A percentile compares a stretch with the other conserved stretches of the same genome.
Evolutionary conservation across 2,113 vertebrate species (phyloP).

Genomic region (Myotis lucifugus): DNA sequence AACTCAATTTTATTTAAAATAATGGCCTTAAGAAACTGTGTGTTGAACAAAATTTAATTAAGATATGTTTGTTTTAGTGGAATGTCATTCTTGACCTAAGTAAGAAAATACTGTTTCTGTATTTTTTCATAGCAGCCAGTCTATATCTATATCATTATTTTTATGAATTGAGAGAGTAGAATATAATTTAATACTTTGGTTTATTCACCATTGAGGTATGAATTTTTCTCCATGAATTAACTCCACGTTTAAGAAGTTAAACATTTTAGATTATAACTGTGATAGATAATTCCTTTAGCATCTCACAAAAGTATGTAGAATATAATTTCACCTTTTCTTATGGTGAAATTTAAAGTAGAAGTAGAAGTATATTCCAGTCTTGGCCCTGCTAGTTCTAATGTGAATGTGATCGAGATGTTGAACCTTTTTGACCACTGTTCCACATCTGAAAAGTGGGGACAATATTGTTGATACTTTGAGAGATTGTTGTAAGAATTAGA

Average conservation of each 20-base stretch:
- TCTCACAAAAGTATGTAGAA: neutral
- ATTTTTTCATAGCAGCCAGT: neutral
- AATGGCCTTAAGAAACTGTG: neutral
- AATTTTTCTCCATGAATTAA: neutral
- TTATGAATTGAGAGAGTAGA: neutral
- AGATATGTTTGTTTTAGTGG: neutral
- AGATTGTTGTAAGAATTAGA: constrained; percentile 24
- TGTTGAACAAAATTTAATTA: constrained; percentile 1
- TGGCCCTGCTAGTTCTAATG: neutral
- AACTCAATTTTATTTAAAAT: constrained; percentile 24
- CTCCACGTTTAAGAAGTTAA: neutral
- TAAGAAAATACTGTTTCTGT: neutral
- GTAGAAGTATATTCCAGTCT: neutral
- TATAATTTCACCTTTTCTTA: constrained; percentile 2
- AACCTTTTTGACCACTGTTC: neutral
- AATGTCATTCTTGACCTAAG: neutral
- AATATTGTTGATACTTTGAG: neutral
- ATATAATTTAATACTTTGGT: neutral
- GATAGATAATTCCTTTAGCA: neutral
- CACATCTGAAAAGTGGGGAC: neutral
- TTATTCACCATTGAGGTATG: neutral
- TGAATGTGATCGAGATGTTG: neutral
- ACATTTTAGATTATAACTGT: neutral
- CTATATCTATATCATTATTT: neutral
- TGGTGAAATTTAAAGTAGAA: neutral